These are phyloP conservation scores for Lontra canadensis DNA, from an alignment of 2,113 vertebrate species.

Conservation along the genomic window DNA sequence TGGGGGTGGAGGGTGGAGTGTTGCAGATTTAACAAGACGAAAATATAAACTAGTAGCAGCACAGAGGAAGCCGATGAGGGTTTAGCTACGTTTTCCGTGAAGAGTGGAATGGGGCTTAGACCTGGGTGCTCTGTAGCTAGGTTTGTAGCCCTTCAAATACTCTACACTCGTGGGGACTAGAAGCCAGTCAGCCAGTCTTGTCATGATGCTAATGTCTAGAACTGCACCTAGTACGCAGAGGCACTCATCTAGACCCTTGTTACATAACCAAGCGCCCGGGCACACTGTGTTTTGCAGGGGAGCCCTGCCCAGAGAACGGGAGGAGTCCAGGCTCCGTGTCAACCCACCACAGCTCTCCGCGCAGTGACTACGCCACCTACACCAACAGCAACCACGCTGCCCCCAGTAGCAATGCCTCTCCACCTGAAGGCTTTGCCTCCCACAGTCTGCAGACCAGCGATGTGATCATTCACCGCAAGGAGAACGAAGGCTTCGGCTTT, in stretches of 20 bases:
- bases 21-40: neutral
- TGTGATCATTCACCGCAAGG: conserved; percentile 95
- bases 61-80: neutral
- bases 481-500: conserved; percentile 98
- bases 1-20: too few relatives aligned
- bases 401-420: conserved; percentile 83
- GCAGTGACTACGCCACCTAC: conserved; percentile 92
- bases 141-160: neutral
- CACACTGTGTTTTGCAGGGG: conserved; percentile 83
- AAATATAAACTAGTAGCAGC: neutral
- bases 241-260: neutral
- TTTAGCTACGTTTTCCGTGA: neutral
- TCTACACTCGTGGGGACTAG: neutral
- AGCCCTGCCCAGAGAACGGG: conserved; percentile 95
- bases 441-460: conserved; percentile 92
- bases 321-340: conserved; percentile 95
- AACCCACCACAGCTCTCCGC: conserved; percentile 97
- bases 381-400: conserved; percentile 89
- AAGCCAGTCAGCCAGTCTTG: neutral
- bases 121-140: neutral
- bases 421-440: conserved; percentile 85
- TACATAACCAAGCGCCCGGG: neutral
- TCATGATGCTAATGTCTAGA: neutral
- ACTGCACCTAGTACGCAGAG: neutral
- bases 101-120: neutral